A percentile compares a stretch with the other conserved stretches of the same genome.
Conservation (phyloP, 2,113 vertebrate genomes). For the Cyanoderma ruficeps region DNA sequence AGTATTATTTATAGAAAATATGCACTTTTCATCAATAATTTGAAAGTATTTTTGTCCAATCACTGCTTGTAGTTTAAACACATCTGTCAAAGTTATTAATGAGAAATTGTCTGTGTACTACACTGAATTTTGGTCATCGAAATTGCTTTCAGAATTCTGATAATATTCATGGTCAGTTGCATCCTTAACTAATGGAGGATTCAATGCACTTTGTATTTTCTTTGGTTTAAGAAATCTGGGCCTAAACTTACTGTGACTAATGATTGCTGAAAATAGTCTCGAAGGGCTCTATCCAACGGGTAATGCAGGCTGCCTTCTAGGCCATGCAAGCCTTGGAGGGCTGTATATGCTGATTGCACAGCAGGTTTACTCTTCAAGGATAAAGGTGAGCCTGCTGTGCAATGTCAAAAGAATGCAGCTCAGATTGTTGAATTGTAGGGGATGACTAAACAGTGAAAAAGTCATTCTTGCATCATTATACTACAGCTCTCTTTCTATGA, state of each 20-base stretch:
- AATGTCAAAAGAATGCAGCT: neutral
- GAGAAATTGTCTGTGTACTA: neutral
- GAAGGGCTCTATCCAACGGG: neutral
- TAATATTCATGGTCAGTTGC: constrained; percentile 7
- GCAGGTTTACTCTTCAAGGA: constrained; percentile 28
- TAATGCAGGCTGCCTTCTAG: constrained; percentile 19
- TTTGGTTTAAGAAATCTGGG: constrained; percentile 4
- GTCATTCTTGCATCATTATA: neutral
- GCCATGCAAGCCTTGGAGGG: constrained; percentile 37
- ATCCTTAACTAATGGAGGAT: constrained; percentile 24
- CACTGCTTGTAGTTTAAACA: neutral
- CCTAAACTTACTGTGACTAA: neutral
- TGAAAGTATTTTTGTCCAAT: neutral
- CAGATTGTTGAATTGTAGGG: neutral
- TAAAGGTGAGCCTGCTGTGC: constrained; percentile 22
- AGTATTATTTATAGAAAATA: neutral
- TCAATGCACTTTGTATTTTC: neutral
- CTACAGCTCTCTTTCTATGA: neutral
- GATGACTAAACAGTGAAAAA: neutral
- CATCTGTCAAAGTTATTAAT: neutral
- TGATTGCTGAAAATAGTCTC: constrained; percentile 26
- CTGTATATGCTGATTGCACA: constrained; percentile 35
- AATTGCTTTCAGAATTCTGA: neutral
- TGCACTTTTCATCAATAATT: neutral
- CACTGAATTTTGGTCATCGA: neutral